Conservation (phyloP, 2,113 vertebrate species). For the Actenoides lindsayi region DNA sequence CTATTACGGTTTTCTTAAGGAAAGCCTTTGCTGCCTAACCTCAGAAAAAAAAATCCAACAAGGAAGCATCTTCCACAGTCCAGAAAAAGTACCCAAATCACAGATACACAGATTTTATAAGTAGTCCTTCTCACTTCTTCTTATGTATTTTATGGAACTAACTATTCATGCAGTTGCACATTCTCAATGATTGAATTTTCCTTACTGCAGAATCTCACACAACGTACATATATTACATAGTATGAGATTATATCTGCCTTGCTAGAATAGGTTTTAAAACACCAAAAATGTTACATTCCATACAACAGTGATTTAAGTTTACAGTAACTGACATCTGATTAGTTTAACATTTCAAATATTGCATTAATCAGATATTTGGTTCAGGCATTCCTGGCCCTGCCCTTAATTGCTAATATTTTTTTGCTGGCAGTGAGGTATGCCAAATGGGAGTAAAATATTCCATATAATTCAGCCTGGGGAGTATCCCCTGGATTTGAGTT, state of each 20-base stretch:
- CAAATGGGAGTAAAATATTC: slow-evolving; percentile 60
- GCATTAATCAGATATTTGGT: slow-evolving; percentile 61
- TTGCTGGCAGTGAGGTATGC: slow-evolving; percentile 39
- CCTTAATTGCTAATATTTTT: slow-evolving; percentile 51
- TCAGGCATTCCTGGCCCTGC: slow-evolving; percentile 20
- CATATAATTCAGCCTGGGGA: slow-evolving; percentile 46
- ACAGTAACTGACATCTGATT: slow-evolving; percentile 37
- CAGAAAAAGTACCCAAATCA: not conserved
- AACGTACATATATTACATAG: not conserved
- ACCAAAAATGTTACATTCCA: not conserved
- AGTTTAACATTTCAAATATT: slow-evolving; percentile 36
- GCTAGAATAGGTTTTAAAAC: no score
- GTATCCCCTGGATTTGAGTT: slow-evolving; percentile 36
- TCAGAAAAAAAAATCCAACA: not conserved
- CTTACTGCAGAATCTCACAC: not conserved
- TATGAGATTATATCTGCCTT: no score
- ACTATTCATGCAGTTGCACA: not conserved
- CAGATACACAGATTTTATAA: not conserved
- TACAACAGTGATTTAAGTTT: slow-evolving; percentile 23
- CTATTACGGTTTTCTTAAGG: not conserved
- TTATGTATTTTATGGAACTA: not conserved
- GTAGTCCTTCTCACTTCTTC: not conserved
- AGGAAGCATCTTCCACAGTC: not conserved
- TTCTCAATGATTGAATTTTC: not conserved
- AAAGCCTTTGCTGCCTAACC: not conserved